A percentile compares a stretch with the other conserved stretches of the same genome.
phyloP scores from a whole-genome alignment of 2,113 vertebrate species.

The Anseranas semipalmata region DNA sequence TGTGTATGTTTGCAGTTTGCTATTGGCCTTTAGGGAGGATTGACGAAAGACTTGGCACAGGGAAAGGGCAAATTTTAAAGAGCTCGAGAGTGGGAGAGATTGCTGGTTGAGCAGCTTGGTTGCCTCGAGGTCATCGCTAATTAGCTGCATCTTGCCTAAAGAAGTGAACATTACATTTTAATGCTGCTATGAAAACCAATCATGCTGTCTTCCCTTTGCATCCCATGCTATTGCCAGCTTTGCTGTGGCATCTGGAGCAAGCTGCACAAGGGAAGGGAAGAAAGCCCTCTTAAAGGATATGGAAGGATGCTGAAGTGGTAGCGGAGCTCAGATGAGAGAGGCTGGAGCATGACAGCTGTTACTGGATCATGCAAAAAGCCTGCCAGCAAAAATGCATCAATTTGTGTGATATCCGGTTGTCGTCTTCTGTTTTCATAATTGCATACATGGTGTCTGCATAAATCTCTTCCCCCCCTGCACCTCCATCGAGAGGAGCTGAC shows the following conservation, averaged over 20 bases:
- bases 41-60: neutral
- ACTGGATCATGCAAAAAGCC: conserved; percentile 59
- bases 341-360: conserved; percentile 71
- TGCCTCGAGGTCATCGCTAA: conserved; percentile 60
- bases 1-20: neutral
- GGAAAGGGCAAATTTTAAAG: conserved; percentile 65
- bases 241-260: conserved; percentile 31
- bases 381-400: conserved; percentile 72
- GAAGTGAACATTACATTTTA: conserved; percentile 41
- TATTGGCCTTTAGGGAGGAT: neutral
- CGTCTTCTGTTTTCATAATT: conserved; percentile 70
- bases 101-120: conserved; percentile 50
- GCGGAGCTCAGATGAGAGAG: conserved; percentile 47
- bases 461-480: conserved; percentile 28
- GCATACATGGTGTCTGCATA: conserved; percentile 71
- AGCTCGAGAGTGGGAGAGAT: conserved; percentile 11
- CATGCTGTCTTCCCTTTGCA: neutral
- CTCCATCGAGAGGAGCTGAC: conserved; percentile 43
- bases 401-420: conserved; percentile 69
- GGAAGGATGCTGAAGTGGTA: conserved; percentile 17
- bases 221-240: neutral
- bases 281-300: neutral
- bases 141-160: conserved; percentile 40
- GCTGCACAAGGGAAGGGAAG: neutral
- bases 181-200: neutral